A percentile compares a stretch with the other conserved stretches of the same genome.
Conservation (phyloP, 1,140 invertebrate genomes). For the Drosophila melanogaster region Release_6_plus_ISO1_MT NT_033777.3:14168501-14169000, state of each 20-base stretch:
- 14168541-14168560: not conserved
- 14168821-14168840: conserved; percentile 41
- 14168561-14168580: not conserved
- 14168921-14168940: conserved; percentile 65
- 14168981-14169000: not conserved
- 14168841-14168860: conserved; percentile 34
- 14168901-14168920: conserved; percentile 64
- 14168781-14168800: conserved; percentile 56
- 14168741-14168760: conserved; percentile 58
- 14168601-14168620: conserved; percentile 27
- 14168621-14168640: conserved; percentile 34
- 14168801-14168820: conserved; percentile 37
- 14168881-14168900: conserved; percentile 53
- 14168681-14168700: conserved; percentile 48
- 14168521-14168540: too few species aligned
- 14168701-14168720: conserved; percentile 50
- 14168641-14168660: conserved; percentile 39
- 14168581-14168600: not conserved
- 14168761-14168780: conserved; percentile 5
- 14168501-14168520: not conserved
- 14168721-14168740: conserved; percentile 51
- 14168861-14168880: conserved; percentile 49
- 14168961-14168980: not conserved
- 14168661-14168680: conserved; percentile 28
- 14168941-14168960: conserved; percentile 12